These are phyloP conservation scores for Torymus aiolomorphi DNA, from an alignment of 2,888 invertebrate genomes.

Conservation along the genomic window DNA sequence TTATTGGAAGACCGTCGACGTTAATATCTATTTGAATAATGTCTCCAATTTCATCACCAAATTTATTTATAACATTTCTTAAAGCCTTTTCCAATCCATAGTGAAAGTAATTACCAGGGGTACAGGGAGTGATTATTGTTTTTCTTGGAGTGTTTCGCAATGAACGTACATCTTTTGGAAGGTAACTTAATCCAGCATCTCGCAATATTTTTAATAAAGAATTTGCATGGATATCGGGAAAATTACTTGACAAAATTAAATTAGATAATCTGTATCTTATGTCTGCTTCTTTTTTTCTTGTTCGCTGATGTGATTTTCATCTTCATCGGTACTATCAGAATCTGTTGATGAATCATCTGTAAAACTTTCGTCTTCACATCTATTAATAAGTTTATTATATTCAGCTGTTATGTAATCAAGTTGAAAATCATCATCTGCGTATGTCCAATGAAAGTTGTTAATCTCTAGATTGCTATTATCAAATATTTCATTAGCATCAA, in stretches of 20 bases:
- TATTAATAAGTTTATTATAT: not conserved
- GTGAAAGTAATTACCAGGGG: too few species aligned
- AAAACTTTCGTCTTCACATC: not conserved
- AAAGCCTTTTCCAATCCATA: not conserved
- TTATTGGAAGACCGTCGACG: conserved; percentile 2
- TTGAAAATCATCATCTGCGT: too few species aligned
- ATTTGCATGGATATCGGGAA: not conserved
- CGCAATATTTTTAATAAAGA: conserved; percentile 6
- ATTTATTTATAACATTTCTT: not conserved
- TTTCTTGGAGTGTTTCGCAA: too few species aligned
- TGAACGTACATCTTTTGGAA: too few species aligned
- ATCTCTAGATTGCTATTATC: too few species aligned
- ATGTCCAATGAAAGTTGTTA: too few species aligned
- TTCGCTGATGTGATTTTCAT: not conserved
- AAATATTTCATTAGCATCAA: too few species aligned
- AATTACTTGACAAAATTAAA: not conserved
- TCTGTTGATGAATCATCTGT: not conserved
- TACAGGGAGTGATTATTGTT: too few species aligned
- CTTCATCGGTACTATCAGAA: not conserved
- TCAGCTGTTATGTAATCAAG: not conserved
- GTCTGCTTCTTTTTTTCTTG: not conserved
- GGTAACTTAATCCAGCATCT: conserved; percentile 10
- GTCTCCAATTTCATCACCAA: not conserved
- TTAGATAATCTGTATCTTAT: not conserved
- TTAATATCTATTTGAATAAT: conserved; percentile 8